Evolutionary conservation across 2,113 vertebrate genomes (phyloP).

Genomic region (Oryzias javanicus): DNA sequence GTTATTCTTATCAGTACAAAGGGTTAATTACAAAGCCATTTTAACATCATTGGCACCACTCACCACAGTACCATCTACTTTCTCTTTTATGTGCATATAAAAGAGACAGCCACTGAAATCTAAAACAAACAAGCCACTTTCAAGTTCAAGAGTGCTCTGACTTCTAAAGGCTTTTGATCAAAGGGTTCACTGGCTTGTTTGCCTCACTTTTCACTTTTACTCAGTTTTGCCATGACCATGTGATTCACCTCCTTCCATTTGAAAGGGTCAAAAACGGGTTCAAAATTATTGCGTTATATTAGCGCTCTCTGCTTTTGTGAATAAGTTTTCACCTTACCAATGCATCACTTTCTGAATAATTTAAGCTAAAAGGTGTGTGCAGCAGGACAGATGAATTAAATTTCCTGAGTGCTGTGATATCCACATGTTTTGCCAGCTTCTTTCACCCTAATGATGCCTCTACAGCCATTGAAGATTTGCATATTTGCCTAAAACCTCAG

Average conservation of each 20-base stretch:
- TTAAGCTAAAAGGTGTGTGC: constrained; percentile 27
- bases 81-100: constrained; percentile 49
- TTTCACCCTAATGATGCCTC: constrained; percentile 48
- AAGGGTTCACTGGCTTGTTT: constrained; percentile 47
- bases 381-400: constrained; percentile 42
- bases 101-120: constrained; percentile 48
- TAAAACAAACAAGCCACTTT: constrained; percentile 54
- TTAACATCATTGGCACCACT: constrained; percentile 25
- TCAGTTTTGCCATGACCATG: constrained; percentile 23
- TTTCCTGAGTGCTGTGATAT: constrained; percentile 39
- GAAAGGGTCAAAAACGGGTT: not conserved
- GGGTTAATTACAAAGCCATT: constrained; percentile 45
- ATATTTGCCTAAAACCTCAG: constrained; percentile 45
- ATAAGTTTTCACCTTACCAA: constrained; percentile 24
- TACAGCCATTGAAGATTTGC: constrained; percentile 41
- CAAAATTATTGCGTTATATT: constrained; percentile 2
- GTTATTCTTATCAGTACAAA: constrained; percentile 25
- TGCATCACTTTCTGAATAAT: constrained; percentile 21
- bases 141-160: constrained; percentile 50
- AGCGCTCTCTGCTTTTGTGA: constrained; percentile 1
- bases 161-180: constrained; percentile 59
- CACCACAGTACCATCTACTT: constrained; percentile 34
- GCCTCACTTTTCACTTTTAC: constrained; percentile 47
- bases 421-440: constrained; percentile 18
- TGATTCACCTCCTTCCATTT: constrained; percentile 24